Percentiles rank a stretch among this genome's conserved stretches.
Conservation (phyloP, 2,888 invertebrate genomes). For the Acrobasis repandana region DNA sequence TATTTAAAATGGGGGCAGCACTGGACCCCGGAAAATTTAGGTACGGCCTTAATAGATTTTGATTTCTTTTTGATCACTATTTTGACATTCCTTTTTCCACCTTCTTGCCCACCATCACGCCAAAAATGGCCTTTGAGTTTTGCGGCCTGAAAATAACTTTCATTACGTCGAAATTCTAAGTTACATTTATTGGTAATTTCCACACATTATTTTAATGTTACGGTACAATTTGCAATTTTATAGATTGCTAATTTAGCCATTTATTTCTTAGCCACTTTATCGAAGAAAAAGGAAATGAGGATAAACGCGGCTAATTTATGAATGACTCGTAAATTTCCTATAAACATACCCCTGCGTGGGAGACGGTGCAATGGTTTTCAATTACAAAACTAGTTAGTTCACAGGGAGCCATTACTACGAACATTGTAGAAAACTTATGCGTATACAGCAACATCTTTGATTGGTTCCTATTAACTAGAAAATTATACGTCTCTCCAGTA, state of each 20-base stretch:
- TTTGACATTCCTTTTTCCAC: too few species aligned
- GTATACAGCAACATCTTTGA: constrained; percentile 12
- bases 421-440: constrained; percentile 14
- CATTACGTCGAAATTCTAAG: too few species aligned
- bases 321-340: constrained; percentile 30
- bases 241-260: constrained; percentile 17
- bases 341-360: constrained; percentile 40
- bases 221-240: constrained; percentile 1
- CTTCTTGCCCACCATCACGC: too few species aligned
- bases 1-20: too few species aligned
- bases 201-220: not conserved
- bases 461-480: constrained; percentile 4
- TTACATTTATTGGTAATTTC: not conserved
- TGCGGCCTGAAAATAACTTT: too few species aligned
- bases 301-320: not conserved
- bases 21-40: too few species aligned
- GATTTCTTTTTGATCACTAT: too few species aligned
- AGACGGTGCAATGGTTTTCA: constrained; percentile 33
- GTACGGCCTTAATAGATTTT: too few species aligned
- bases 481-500: constrained; percentile 1
- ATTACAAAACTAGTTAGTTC: constrained; percentile 24
- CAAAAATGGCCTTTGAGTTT: too few species aligned
- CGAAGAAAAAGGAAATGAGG: constrained; percentile 6
- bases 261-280: not conserved
- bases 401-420: constrained; percentile 4